Base-by-base conservation (phyloP, 1,140 invertebrate genomes). In the Aphis gossypii region DNA sequence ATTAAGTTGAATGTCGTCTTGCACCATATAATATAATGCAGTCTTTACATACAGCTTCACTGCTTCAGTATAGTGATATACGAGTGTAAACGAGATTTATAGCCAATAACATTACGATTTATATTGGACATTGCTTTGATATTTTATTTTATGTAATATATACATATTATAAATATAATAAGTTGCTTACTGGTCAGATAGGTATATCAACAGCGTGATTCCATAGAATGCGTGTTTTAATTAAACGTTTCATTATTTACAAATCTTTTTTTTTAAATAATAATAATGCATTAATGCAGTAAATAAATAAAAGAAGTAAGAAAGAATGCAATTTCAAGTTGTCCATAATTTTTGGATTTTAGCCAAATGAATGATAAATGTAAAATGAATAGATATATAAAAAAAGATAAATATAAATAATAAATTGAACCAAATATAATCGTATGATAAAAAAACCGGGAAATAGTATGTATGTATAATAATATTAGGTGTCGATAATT, bases 101-200 rank as follows among this genome's bases (percentile, higher is more conserved):
- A 51, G 90, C 68, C 41, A 92, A 83, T 92, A 92, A 92, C 20
- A 92, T 92, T 48, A 92, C 90, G 90, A 92, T 92, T 83, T 92
- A 92, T 92, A 92, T 82, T 92, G 60, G 41, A 92, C 68, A 92
- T 83, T 38, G 46, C 46, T 82, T 92, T 92, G 44, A 92, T 92
- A 92, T 84, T 92, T 82, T 92, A 92, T 82, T 68, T 82, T 83
- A 83, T 44, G 68, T 56, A 91, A 91, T 91, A n/a, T 68, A 76
- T 91, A 76, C 38, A 91, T 88, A 48, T 48, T 51, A 46, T 51
- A 48, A 76, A 89, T 89, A 87, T 48, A 54, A 54, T 89, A 54
- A 35, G 48, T 89, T 54, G 87, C 46, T 54, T 54, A 89, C n/a
- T 54, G n/a, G 48, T 89, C 20, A 8, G 60, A 76, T 54, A 89